Evolutionary conservation across 1,140 invertebrate species (phyloP).

Genomic region (Nephila pilipes): DNA sequence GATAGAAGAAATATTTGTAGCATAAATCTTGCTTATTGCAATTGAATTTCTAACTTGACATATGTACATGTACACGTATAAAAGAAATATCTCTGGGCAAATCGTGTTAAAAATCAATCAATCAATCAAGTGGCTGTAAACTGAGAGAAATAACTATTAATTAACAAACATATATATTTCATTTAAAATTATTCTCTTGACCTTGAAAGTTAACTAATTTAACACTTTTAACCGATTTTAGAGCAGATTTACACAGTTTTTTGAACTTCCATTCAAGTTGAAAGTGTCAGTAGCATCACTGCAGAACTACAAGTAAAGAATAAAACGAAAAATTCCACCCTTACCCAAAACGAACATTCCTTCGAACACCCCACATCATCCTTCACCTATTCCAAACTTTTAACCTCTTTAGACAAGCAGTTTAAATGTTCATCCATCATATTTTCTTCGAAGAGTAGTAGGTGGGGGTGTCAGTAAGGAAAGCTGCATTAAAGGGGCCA

Average conservation of each 20-base stretch:
- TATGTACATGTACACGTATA: no score
- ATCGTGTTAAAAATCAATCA: no score
- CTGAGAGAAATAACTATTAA: no score
- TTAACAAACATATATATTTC: no score
- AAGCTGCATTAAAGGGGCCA: slow-evolving; percentile 4
- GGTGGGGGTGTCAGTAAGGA: background rate
- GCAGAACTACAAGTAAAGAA: background rate
- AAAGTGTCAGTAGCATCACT: background rate
- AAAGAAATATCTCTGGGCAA: no score
- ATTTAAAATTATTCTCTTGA: no score
- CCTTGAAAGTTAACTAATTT: background rate
- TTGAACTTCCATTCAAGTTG: background rate
- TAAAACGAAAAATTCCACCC: background rate
- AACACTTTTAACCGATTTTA: background rate
- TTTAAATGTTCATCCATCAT: slow-evolving; percentile 65
- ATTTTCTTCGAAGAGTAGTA: background rate
- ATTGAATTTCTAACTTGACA: no score
- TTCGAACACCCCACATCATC: background rate
- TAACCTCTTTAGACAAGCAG: background rate
- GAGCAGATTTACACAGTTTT: no score
- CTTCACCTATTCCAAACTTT: slow-evolving; percentile 2
- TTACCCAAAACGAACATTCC: background rate
- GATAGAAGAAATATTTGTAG: no score
- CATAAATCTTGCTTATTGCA: no score
- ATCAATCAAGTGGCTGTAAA: no score